These are phyloP conservation scores for Phaenicophaeus curvirostris DNA, from an alignment of 2,797 vertebrate genomes.

Conservation along the genomic window DNA sequence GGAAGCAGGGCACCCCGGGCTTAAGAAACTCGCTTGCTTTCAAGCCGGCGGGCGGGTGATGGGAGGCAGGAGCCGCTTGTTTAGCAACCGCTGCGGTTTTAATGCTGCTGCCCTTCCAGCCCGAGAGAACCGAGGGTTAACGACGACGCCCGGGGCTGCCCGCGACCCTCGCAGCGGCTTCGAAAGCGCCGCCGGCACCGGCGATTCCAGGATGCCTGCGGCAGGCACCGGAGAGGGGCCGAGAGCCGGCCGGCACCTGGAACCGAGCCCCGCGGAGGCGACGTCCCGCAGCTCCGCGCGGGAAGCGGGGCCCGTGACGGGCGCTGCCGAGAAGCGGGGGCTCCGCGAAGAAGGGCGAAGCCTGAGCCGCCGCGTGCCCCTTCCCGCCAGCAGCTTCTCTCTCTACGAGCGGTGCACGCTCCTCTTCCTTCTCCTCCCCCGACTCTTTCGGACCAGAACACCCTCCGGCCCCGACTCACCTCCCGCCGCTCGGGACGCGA, in stretches of 20 bases:
- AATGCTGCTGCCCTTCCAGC: background rate
- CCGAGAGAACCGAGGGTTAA: no score
- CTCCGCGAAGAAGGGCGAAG: background rate
- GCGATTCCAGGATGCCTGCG: no score
- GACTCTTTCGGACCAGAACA: fast-evolving
- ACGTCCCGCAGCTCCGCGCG: background rate
- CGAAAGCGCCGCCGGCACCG: no score
- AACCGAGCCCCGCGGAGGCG: no score
- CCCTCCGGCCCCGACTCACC: background rate
- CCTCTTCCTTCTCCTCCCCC: no score
- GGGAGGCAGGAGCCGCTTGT: background rate
- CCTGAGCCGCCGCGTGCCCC: no score
- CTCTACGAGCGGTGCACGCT: fast-evolving
- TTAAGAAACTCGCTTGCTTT: background rate
- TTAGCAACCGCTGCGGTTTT: background rate
- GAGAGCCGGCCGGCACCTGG: no score
- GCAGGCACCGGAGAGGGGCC: no score
- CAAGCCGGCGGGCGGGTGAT: background rate
- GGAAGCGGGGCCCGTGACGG: background rate
- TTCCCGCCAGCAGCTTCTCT: background rate
- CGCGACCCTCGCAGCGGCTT: background rate
- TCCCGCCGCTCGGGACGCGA: no score
- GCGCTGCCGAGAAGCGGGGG: background rate
- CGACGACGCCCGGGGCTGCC: background rate
- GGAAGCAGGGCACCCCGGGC: fast-evolving